phyloP scores from a whole-genome alignment of 2,113 vertebrate species.

The Sander vitreus region DNA sequence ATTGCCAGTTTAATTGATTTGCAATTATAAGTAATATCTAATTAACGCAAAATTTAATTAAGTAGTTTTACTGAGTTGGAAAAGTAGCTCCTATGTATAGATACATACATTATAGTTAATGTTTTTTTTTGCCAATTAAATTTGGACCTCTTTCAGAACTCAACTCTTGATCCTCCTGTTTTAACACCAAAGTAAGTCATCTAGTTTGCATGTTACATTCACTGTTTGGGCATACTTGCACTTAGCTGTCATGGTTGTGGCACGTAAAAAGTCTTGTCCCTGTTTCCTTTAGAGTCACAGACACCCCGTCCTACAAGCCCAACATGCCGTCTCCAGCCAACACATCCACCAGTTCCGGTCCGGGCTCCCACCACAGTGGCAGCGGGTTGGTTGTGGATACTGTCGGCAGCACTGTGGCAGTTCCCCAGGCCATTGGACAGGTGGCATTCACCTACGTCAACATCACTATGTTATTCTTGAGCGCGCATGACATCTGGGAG shows the following conservation, averaged over 20 bases:
- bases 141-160: constrained; percentile 79
- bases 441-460: constrained; percentile 90
- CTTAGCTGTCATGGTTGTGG: accelerated
- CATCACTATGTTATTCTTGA: constrained; percentile 91
- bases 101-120: too few species aligned
- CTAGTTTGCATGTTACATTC: background rate
- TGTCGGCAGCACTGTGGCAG: constrained; percentile 70
- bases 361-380: constrained; percentile 74
- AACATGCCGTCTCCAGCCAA: constrained; percentile 87
- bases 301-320: constrained; percentile 86
- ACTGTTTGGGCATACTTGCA: too few species aligned
- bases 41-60: background rate
- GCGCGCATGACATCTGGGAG: constrained; percentile 92
- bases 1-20: background rate
- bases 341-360: constrained; percentile 77
- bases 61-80: background rate
- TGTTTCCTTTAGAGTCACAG: constrained; percentile 81
- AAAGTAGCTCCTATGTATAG: background rate
- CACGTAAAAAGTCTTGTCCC: background rate
- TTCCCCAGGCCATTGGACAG: constrained; percentile 88
- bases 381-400: constrained; percentile 15
- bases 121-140: constrained; percentile 5
- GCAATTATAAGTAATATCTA: background rate
- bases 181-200: constrained; percentile 86
- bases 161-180: constrained; percentile 83